Base-by-base conservation (phyloP, 2,113 vertebrate species). In the Gasterosteus aculeatus region DNA sequence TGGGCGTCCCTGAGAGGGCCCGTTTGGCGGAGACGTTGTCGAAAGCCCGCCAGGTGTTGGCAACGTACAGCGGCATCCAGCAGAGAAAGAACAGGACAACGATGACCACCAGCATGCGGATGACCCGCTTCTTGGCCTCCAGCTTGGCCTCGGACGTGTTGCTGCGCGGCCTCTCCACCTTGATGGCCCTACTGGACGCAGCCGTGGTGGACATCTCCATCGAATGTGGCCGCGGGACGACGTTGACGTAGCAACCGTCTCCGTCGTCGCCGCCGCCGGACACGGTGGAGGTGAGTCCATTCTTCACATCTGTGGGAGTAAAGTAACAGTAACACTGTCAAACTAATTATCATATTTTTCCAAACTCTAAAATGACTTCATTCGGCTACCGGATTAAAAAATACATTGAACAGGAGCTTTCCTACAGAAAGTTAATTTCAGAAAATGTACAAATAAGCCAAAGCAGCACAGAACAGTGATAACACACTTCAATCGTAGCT, bases 31-130 rank as follows among this genome's bases (percentile, higher is more conserved):
- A 94, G 0, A 15, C 19, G 0, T 93, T 83, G 5, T 96, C 92
- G 0, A 99, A 99, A 63, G 97, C 97, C 0, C 95, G 93, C 98
- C 98, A 99, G 0, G 96, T 97, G 93, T 99, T 99, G 89, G 90
- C 97, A 0, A 94, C 93, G 72, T 96, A 98, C 44, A 99, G 66
- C 0, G 98, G 98, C 96, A 98, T 92, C 97, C 98, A 99, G 84
- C 97, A 99, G 46, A 97, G 75, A 80, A 99, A 99, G 90, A 98
- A 99, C 49, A 96, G 91, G 64, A 93, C 93, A 59, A 99, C 97
- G 0, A 99, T 98, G 81, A 97, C 95, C 76, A 98, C 94, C 75
- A 99, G 89, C 98, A 99, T 99, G 49, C 97, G 96, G 81, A 99
- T 96, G 60, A 99, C 97, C 0, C 96, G 95, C 82, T 95, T 96